A percentile compares a stretch with the other conserved stretches of the same genome.
phyloP scores from a whole-genome alignment of 2,888 invertebrate species.

The Caenorhabditis sp. region DNA sequence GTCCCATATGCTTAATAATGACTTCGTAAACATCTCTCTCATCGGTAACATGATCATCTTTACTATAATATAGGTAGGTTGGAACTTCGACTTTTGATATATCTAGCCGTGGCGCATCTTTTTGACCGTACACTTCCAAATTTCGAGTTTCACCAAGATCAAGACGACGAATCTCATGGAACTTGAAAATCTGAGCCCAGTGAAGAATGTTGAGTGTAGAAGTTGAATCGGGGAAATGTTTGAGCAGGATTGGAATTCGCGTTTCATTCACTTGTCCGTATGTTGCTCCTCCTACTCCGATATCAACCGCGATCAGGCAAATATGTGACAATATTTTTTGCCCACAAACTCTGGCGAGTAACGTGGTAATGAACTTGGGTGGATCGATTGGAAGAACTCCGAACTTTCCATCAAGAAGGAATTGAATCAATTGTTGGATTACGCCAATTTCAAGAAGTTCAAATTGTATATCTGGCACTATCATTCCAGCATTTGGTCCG shows the following conservation, averaged over 20 bases:
- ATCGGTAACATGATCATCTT: conserved; percentile 29
- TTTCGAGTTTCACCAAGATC: conserved; percentile 28
- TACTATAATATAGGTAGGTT: conserved; percentile 30
- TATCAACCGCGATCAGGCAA: conserved; percentile 8
- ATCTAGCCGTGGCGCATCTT: conserved; percentile 26
- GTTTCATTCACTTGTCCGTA: conserved; percentile 41
- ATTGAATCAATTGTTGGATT: conserved; percentile 21
- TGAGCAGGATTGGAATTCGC: conserved; percentile 21
- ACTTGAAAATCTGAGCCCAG: conserved; percentile 39
- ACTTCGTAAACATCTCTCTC: conserved; percentile 24
- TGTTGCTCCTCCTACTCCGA: conserved; percentile 12
- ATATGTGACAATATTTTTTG: conserved; percentile 2
- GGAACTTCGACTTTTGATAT: conserved; percentile 33
- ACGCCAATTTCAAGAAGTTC: conserved; percentile 6
- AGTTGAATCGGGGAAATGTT: conserved; percentile 32
- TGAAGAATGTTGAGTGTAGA: conserved; percentile 37
- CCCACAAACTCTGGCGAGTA: conserved; percentile 9
- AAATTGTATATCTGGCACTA: conserved; percentile 21
- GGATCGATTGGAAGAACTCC: conserved; percentile 15
- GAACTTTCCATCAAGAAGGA: conserved; percentile 28
- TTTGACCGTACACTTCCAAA: conserved; percentile 23
- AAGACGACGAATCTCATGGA: conserved; percentile 26
- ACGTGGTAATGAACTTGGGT: conserved; percentile 8
- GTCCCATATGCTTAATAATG: conserved; percentile 28
- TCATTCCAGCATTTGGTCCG: conserved; percentile 38